Conservation (phyloP, 2,797 vertebrate genomes). For the Labroides dimidiatus region DNA sequence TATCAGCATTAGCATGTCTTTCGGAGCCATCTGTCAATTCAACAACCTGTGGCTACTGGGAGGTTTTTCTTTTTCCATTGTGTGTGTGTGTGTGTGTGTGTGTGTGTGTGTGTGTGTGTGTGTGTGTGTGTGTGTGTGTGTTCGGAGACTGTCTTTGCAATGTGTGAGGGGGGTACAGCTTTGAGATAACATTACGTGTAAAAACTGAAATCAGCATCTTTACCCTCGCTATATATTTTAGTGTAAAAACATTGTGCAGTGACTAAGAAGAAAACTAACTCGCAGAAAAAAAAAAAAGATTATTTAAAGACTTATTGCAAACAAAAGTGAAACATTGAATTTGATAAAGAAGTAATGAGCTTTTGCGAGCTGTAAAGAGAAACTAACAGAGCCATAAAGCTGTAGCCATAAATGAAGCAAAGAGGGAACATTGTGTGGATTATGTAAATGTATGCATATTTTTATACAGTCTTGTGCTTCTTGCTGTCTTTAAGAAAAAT, state of each 20-base stretch:
- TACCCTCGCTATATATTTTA: conserved; percentile 1
- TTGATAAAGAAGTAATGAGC: not conserved
- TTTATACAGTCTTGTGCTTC: not conserved
- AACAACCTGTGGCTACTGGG: conserved; percentile 77
- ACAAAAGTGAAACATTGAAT: not conserved
- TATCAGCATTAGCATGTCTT: conserved; percentile 56
- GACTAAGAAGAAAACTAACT: conserved; percentile 17
- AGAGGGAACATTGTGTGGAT: conserved; percentile 9
- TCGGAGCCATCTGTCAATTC: conserved; percentile 71
- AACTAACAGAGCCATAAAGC: conserved; percentile 11
- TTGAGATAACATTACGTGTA: conserved; percentile 42
- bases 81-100: conserved; percentile 14
- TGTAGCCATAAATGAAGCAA: conserved; percentile 11
- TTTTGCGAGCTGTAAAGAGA: conserved; percentile 1
- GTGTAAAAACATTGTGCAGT: not conserved
- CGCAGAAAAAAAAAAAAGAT: not conserved
- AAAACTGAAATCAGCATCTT: conserved; percentile 42
- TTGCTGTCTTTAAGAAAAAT: conserved; percentile 1
- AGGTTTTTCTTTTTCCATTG: conserved; percentile 50
- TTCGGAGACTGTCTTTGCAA: conserved; percentile 28
- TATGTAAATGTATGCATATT: conserved; percentile 39
- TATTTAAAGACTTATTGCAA: not conserved
- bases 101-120: too few species aligned
- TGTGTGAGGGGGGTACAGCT: conserved; percentile 37
- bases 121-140: too few species aligned